Conservation (phyloP, 2,888 invertebrate genomes). For the Sarcophaga variegata region DNA sequence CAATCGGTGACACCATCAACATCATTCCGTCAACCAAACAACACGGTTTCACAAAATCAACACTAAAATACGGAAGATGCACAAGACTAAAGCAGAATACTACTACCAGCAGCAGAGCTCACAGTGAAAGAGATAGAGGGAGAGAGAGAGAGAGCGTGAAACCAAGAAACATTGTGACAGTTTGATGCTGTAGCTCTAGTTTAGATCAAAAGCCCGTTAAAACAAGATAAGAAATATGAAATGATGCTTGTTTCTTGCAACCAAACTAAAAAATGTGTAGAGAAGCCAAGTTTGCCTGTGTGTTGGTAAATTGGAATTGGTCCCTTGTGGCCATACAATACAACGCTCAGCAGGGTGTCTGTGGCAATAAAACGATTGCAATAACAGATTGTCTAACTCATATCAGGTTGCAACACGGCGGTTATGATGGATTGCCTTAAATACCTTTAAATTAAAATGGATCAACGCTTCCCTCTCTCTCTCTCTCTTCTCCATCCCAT, state of each 20-base stretch:
- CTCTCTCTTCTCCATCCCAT: slow-evolving; percentile 35
- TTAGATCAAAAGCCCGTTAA: slow-evolving; percentile 62
- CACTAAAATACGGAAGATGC: slow-evolving; percentile 20
- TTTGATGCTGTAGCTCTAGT: slow-evolving; percentile 48
- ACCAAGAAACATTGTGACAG: slow-evolving; percentile 54
- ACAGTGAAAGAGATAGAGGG: background rate
- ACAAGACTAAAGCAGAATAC: slow-evolving; percentile 60
- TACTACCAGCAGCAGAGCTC: slow-evolving; percentile 58
- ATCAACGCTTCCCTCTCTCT: slow-evolving; percentile 71
- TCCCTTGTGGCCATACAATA: slow-evolving; percentile 82
- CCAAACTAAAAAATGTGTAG: slow-evolving; percentile 22
- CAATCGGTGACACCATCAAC: slow-evolving; percentile 69
- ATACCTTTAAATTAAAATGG: slow-evolving; percentile 81
- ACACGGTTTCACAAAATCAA: too few species aligned
- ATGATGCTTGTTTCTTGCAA: slow-evolving; percentile 20
- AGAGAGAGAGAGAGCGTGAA: background rate
- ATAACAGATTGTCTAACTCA: slow-evolving; percentile 79
- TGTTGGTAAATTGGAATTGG: slow-evolving; percentile 78
- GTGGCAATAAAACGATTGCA: slow-evolving; percentile 75
- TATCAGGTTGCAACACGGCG: slow-evolving; percentile 78
- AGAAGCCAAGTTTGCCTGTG: slow-evolving; percentile 45
- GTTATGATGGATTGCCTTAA: slow-evolving; percentile 80
- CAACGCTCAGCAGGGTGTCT: slow-evolving; percentile 80
- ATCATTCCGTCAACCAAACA: slow-evolving; percentile 49
- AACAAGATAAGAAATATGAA: slow-evolving; percentile 62